A percentile compares a stretch with the other conserved stretches of the same genome.
phyloP scores from a whole-genome alignment of 2,888 invertebrate genomes.

The Quadriops clusia region DNA sequence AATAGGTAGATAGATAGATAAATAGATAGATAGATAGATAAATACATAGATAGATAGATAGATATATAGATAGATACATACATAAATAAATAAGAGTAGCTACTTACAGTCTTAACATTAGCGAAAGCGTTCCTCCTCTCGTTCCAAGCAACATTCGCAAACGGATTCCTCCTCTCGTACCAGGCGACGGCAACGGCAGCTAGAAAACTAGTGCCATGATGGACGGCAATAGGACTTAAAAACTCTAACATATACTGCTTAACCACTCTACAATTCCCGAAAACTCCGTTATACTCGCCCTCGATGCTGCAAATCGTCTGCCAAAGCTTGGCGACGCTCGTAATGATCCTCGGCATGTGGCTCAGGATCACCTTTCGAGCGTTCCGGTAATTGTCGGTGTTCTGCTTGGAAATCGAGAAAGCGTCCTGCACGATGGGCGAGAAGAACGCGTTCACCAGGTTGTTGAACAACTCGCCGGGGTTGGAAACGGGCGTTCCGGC shows the following conservation, averaged over 20 bases:
- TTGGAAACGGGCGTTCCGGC: slow-evolving; percentile 43
- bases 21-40: too few relatives aligned
- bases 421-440: slow-evolving; percentile 42
- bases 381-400: slow-evolving; percentile 35
- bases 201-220: slow-evolving; percentile 69
- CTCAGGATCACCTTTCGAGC: slow-evolving; percentile 66
- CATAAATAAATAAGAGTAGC: too few relatives aligned
- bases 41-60: too few relatives aligned
- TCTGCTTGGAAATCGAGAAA: slow-evolving; percentile 30
- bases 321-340: slow-evolving; percentile 70
- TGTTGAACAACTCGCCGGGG: slow-evolving; percentile 64
- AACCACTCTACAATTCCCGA: slow-evolving; percentile 53
- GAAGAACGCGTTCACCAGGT: slow-evolving; percentile 70
- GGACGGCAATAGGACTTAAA: slow-evolving; percentile 70
- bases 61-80: too few relatives aligned
- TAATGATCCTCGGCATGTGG: slow-evolving; percentile 69
- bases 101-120: slow-evolving; percentile 36
- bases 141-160: slow-evolving; percentile 63
- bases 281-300: slow-evolving; percentile 41
- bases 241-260: slow-evolving; percentile 71
- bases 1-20: too few relatives aligned
- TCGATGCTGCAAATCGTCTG: slow-evolving; percentile 45
- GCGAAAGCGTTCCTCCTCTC: slow-evolving; percentile 47
- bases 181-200: slow-evolving; percentile 78
- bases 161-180: slow-evolving; percentile 55